These are phyloP conservation scores for Hypercompe scribonia DNA, from an alignment of 2,888 invertebrate genomes.

Conservation along the genomic window DNA sequence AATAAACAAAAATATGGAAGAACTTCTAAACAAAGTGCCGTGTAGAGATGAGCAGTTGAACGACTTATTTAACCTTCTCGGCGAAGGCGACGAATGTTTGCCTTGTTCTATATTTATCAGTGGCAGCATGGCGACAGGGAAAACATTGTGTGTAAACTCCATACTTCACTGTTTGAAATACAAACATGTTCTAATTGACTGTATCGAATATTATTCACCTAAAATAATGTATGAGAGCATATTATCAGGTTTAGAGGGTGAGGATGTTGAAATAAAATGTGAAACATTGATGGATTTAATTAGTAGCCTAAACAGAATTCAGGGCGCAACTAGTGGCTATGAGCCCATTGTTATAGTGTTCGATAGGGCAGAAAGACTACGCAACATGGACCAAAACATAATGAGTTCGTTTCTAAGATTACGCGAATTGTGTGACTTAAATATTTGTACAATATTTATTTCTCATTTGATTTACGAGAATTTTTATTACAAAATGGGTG, in stretches of 20 bases:
- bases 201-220: constrained; percentile 92
- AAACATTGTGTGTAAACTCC: constrained; percentile 89
- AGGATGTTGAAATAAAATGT: constrained; percentile 83
- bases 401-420: constrained; percentile 91
- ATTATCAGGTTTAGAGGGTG: constrained; percentile 86
- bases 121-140: constrained; percentile 95
- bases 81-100: constrained; percentile 87
- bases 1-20: constrained; percentile 78
- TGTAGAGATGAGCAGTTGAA: constrained; percentile 83
- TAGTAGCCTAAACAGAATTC: constrained; percentile 74
- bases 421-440: constrained; percentile 90
- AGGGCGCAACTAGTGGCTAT: constrained; percentile 57
- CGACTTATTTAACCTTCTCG: constrained; percentile 82
- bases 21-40: constrained; percentile 76
- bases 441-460: constrained; percentile 91
- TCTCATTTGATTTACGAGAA: constrained; percentile 94
- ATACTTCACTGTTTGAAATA: constrained; percentile 87
- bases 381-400: constrained; percentile 91
- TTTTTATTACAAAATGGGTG: constrained; percentile 90
- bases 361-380: constrained; percentile 93
- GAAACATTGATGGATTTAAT: constrained; percentile 90
- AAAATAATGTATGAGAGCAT: constrained; percentile 93
- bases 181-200: constrained; percentile 90
- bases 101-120: constrained; percentile 91
- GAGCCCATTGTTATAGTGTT: constrained; percentile 89